Conservation (phyloP, 2,113 vertebrate species). For the Platichthys stellatus region DNA sequence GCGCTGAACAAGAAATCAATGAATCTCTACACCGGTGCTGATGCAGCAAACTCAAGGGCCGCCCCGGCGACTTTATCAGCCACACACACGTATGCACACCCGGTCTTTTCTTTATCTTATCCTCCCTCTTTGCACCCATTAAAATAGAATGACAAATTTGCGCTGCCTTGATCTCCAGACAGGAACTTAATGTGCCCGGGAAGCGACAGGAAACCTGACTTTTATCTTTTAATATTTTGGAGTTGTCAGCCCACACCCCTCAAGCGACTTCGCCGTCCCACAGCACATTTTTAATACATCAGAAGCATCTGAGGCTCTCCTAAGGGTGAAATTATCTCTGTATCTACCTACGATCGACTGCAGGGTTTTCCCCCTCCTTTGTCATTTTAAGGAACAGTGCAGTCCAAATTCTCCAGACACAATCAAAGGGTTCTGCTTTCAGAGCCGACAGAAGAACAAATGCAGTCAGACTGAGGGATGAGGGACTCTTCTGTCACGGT, state of each 20-base stretch:
- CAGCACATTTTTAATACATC: slow-evolving; percentile 45
- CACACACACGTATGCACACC: not conserved
- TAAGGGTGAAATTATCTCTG: slow-evolving; percentile 18
- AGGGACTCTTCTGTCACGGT: slow-evolving; percentile 56
- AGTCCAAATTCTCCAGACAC: slow-evolving; percentile 44
- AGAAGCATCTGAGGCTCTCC: slow-evolving; percentile 22
- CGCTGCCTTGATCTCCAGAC: slow-evolving; percentile 32
- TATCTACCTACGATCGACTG: slow-evolving; percentile 5
- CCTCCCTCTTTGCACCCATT: slow-evolving; percentile 16
- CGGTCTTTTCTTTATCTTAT: not conserved
- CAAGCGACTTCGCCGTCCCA: slow-evolving; percentile 1
- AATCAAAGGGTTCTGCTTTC: slow-evolving; percentile 63
- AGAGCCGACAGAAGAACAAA: slow-evolving; percentile 56
- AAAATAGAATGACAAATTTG: slow-evolving; percentile 8
- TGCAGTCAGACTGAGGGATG: slow-evolving; percentile 53
- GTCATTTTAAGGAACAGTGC: slow-evolving; percentile 45
- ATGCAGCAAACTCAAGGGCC: slow-evolving; percentile 24
- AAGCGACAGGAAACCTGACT: slow-evolving; percentile 32
- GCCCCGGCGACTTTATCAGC: slow-evolving; percentile 2
- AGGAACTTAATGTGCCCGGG: slow-evolving; percentile 12
- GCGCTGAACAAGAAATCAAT: slow-evolving; percentile 6
- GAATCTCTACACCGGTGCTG: slow-evolving; percentile 11
- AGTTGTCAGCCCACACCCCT: slow-evolving; percentile 14
- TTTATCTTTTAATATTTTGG: slow-evolving; percentile 30
- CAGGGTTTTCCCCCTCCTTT: slow-evolving; percentile 11